phyloP scores from a whole-genome alignment of 1,140 invertebrate species.

The Brachionus asplanchnoidis region DNA sequence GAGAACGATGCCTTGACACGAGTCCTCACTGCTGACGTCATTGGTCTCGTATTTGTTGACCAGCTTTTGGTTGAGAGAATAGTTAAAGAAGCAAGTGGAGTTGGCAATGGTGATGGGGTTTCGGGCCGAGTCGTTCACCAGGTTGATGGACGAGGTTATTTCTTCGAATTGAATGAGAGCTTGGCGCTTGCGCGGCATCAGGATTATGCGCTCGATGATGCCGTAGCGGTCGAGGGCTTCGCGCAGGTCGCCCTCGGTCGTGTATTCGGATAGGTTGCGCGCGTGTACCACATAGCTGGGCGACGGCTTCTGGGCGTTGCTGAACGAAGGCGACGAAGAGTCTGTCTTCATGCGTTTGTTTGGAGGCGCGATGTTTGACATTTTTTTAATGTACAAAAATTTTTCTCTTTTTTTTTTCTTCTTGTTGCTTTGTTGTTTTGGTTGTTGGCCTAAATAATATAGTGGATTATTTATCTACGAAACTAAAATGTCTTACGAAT shows the following conservation, averaged over 20 bases:
- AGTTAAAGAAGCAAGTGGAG: constrained; percentile 5
- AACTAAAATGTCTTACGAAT: background rate
- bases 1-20: constrained; percentile 73
- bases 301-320: background rate
- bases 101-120: background rate
- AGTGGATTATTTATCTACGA: background rate
- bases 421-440: no score
- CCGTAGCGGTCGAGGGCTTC: background rate
- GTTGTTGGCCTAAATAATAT: background rate
- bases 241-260: background rate
- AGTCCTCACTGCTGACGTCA: background rate
- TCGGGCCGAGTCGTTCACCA: background rate
- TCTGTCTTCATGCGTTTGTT: constrained; percentile 14
- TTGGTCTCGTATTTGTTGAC: background rate
- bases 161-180: constrained; percentile 1
- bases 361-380: background rate
- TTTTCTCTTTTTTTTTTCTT: background rate
- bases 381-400: constrained; percentile 16
- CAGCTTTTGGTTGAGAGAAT: constrained; percentile 19
- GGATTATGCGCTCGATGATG: background rate
- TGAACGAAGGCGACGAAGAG: background rate
- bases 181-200: constrained; percentile 4
- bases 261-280: background rate
- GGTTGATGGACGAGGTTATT: background rate
- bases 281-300: constrained; percentile 18